Evolutionary conservation across 1,140 invertebrate species (phyloP), one percentile per base, ranked within the genome.

Genomic region (Phymastichus coffea): DNA sequence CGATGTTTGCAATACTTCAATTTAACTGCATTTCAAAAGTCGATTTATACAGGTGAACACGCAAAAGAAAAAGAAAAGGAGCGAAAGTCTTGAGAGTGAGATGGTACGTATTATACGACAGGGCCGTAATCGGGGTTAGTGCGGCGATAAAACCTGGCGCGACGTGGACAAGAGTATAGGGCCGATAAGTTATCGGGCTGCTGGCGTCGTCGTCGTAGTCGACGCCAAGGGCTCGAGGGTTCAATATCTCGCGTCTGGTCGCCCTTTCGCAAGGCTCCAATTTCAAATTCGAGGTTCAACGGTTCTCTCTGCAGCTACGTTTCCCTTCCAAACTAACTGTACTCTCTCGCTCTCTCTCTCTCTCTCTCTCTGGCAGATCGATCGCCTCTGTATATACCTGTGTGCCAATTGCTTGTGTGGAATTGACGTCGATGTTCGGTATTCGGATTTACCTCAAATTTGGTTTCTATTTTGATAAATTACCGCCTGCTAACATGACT

Each of bases 281-380:
- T 51, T 51, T 37, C 33, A 38, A 51, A 51, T 51, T 22, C 48
- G 35, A 37, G 30, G 30, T 33, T 14, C 7, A 33, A 49, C 60
- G 49, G 47, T 40, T 48, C 33, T 63, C 53, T 65, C 43, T 61
- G 28, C 38, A 57, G 47, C 52, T 46, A 57, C 55, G 40, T 54
- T 57, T 61, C 30, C 30, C 14, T 57, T 17, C 37, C 41, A 58
- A 49, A 19, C 53, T 51, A 35, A 37, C 48, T 56, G 48, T 58
- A 40, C n/a, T 37, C 43, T 33, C 47, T 55, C 23, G 12, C 53
- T 35, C 52, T 14, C 49, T 23, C 33, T 3, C 26, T 6, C n/a
- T 1, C 19, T 15, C 56, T 15, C 26, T 26, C 35, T 1, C 1
- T n/a, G 41, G 15, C 9, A 44, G 25, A 10, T 44, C 22, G 22